A percentile compares a stretch with the other conserved stretches of the same genome.
These are phyloP conservation scores for Simalia tracyae DNA, from an alignment of 2,797 vertebrate species.

Conservation along the genomic window DNA sequence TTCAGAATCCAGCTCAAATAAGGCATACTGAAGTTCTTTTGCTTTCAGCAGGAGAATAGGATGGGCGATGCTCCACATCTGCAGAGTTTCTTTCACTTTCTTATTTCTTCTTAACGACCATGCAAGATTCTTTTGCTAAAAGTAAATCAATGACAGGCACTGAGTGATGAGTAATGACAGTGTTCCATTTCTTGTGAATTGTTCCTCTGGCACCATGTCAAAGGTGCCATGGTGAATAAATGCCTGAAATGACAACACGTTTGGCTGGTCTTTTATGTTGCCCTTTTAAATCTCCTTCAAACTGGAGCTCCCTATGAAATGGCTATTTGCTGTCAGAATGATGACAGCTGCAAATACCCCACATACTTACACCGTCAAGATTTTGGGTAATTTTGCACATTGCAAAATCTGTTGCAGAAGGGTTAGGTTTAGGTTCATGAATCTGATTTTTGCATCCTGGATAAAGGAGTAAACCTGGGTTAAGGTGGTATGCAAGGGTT, in stretches of 20 bases:
- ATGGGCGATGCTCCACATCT: neutral
- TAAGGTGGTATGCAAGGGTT: neutral
- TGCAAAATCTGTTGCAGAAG: neutral
- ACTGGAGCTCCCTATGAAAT: slow-evolving; percentile 27
- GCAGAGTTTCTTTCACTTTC: neutral
- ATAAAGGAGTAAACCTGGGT: neutral
- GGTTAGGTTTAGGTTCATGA: neutral
- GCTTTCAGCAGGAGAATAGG: neutral
- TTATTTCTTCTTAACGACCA: neutral
- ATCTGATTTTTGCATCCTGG: neutral
- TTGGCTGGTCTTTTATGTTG: slow-evolving; percentile 18
- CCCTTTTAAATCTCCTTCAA: slow-evolving; percentile 20
- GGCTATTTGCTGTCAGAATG: slow-evolving; percentile 18
- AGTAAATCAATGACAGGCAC: slow-evolving; percentile 12
- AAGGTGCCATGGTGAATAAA: slow-evolving; percentile 13
- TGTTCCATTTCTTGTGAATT: slow-evolving; percentile 23
- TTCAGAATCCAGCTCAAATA: neutral
- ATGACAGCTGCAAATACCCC: neutral
- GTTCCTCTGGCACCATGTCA: slow-evolving; percentile 2
- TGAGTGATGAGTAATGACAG: slow-evolving; percentile 29
- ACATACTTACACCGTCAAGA: neutral
- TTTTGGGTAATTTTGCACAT: neutral
- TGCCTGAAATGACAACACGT: slow-evolving; percentile 33
- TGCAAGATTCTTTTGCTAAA: slow-evolving; percentile 14
- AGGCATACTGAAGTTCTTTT: neutral